These are phyloP conservation scores for Leptonema lineaticorne DNA, from an alignment of 1,140 invertebrate genomes.

Conservation along the genomic window DNA sequence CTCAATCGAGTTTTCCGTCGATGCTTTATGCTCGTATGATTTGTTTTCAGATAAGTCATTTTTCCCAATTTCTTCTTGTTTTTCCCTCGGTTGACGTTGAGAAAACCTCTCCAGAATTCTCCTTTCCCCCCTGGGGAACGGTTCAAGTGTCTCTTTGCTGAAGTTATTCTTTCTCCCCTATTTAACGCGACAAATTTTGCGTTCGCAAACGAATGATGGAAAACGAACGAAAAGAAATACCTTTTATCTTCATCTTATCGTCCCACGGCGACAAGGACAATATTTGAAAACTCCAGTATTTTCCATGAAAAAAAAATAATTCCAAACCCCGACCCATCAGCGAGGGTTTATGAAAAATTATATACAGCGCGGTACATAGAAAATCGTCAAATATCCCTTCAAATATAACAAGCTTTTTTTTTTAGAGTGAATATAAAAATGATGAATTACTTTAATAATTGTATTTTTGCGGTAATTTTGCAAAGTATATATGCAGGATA, in stretches of 20 bases:
- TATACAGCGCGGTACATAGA: too few species aligned
- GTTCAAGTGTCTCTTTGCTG: not conserved
- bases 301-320: too few species aligned
- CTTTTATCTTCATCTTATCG: constrained; percentile 2
- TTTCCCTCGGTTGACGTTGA: too few species aligned
- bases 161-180: not conserved
- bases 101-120: too few species aligned
- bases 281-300: not conserved
- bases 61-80: not conserved
- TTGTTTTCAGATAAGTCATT: not conserved
- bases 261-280: not conserved
- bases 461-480: too few species aligned
- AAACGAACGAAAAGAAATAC: not conserved
- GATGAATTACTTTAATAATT: too few species aligned
- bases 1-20: not conserved
- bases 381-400: too few species aligned
- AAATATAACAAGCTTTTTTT: too few species aligned
- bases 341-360: too few species aligned
- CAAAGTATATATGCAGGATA: too few species aligned
- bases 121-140: not conserved
- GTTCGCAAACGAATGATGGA: not conserved
- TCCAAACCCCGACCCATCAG: too few species aligned
- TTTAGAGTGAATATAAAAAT: too few species aligned
- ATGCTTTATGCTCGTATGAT: not conserved
- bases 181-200: not conserved